phyloP scores from a whole-genome alignment of 2,888 invertebrate genomes.

The Geotrupes spiniger region DNA sequence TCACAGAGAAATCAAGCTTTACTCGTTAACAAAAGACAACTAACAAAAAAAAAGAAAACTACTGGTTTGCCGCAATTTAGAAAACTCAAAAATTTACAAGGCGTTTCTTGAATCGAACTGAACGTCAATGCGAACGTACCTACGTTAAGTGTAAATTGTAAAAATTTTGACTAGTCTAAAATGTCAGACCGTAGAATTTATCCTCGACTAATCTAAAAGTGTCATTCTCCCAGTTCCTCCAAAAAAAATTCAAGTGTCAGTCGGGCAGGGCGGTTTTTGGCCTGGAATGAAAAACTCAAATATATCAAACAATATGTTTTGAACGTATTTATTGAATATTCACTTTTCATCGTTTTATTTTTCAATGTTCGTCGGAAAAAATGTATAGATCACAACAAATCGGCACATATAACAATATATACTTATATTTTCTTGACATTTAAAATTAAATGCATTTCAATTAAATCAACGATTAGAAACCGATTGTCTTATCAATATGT shows the following conservation, averaged over 20 bases:
- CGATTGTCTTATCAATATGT: constrained; percentile 1
- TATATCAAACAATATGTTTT: constrained; percentile 21
- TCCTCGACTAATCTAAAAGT: constrained; percentile 52
- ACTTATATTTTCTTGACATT: too few relatives aligned
- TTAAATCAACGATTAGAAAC: neutral
- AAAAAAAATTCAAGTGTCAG: constrained; percentile 53
- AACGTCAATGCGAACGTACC: too few relatives aligned
- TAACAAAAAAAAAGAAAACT: too few relatives aligned
- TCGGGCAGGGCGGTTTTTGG: constrained; percentile 50
- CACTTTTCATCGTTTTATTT: constrained; percentile 1
- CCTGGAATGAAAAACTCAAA: constrained; percentile 41
- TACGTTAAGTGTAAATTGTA: too few relatives aligned
- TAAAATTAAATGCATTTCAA: neutral
- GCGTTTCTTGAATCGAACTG: too few relatives aligned
- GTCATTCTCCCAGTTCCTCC: constrained; percentile 51
- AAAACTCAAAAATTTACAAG: too few relatives aligned
- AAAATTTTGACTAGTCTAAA: constrained; percentile 36
- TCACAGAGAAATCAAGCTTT: too few relatives aligned
- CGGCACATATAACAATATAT: constrained; percentile 17
- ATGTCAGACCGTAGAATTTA: constrained; percentile 51
- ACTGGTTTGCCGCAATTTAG: too few relatives aligned
- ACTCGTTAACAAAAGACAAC: too few relatives aligned
- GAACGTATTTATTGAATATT: constrained; percentile 13
- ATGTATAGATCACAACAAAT: constrained; percentile 27
- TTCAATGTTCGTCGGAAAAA: constrained; percentile 32